Evolutionary conservation across 2,888 invertebrate species (phyloP).

Genomic region (Phengaris arion): DNA sequence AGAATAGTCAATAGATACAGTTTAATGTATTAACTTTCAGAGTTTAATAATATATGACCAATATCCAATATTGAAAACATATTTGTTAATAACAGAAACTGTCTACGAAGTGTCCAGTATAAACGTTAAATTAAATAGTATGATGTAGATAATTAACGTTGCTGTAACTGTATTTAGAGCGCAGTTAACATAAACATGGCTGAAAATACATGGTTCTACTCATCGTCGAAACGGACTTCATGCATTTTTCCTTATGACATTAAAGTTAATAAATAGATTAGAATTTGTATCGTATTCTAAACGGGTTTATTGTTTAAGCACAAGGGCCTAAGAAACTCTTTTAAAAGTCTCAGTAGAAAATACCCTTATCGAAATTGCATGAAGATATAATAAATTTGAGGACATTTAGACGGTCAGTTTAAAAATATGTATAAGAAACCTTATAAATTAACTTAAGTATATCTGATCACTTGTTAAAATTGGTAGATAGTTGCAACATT

Average conservation of each 20-base stretch:
- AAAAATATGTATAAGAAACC: conserved; percentile 4
- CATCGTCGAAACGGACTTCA: conserved; percentile 40
- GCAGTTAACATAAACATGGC: neutral
- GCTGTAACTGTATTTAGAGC: conserved; percentile 23
- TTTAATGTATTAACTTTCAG: conserved; percentile 15
- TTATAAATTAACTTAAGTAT: conserved; percentile 22
- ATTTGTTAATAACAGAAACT: conserved; percentile 11
- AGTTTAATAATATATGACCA: neutral
- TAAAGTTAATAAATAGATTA: conserved; percentile 34
- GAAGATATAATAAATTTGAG: conserved; percentile 42
- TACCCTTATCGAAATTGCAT: conserved; percentile 50
- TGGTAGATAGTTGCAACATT: conserved; percentile 27
- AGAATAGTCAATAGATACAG: conserved; percentile 1
- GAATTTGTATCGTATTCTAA: conserved; percentile 33
- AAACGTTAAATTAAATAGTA: conserved; percentile 19
- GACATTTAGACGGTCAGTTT: conserved; percentile 15
- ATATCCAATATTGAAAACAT: neutral
- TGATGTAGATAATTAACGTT: conserved; percentile 25
- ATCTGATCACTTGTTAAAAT: conserved; percentile 25
- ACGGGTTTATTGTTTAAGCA: conserved; percentile 36
- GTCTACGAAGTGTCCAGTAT: neutral
- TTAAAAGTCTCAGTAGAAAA: conserved; percentile 42
- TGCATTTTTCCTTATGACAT: conserved; percentile 45
- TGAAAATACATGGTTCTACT: conserved; percentile 11
- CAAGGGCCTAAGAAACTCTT: conserved; percentile 41